These are phyloP conservation scores for Ariolimax columbianus DNA, from an alignment of 2,888 invertebrate species.

Conservation along the genomic window DNA sequence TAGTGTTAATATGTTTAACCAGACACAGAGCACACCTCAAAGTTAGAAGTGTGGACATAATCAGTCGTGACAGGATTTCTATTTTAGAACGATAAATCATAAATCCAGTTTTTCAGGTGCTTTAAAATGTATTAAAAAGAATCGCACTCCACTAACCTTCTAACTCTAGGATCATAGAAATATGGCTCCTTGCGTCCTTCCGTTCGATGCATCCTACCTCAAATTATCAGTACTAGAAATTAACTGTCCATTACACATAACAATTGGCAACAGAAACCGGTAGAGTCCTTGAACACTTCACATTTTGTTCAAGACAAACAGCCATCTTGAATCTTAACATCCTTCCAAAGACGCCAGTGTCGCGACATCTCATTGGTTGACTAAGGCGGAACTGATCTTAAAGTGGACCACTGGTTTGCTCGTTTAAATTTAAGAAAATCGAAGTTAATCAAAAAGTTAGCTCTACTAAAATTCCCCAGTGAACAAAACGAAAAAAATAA, in stretches of 20 bases:
- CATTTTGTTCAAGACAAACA: conserved; percentile 1
- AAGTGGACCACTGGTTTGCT: conserved; percentile 15
- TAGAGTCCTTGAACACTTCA: conserved; percentile 37
- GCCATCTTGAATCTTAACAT: conserved; percentile 49
- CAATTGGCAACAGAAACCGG: background rate
- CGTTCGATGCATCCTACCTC: conserved; percentile 42
- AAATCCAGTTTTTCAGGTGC: too few relatives aligned
- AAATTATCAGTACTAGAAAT: background rate
- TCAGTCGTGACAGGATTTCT: too few relatives aligned
- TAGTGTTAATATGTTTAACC: too few relatives aligned
- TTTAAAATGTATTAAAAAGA: too few relatives aligned
- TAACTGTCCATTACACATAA: conserved; percentile 33
- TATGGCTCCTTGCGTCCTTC: conserved; percentile 67
- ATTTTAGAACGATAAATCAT: too few relatives aligned
- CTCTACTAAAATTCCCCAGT: background rate
- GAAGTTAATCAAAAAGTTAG: conserved; percentile 10
- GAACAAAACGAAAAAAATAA: background rate
- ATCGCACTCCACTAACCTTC: conserved; percentile 64
- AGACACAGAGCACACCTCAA: too few relatives aligned
- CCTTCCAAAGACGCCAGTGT: background rate
- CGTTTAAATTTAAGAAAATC: conserved; percentile 31
- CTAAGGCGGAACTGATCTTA: conserved; percentile 40
- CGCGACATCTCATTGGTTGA: conserved; percentile 40
- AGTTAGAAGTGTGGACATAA: too few relatives aligned
- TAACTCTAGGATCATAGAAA: conserved; percentile 70